Evolutionary conservation across 2,888 invertebrate genomes (phyloP), one percentile per base, ranked within the genome.

Genomic region (Trichogramma evanescens): DNA sequence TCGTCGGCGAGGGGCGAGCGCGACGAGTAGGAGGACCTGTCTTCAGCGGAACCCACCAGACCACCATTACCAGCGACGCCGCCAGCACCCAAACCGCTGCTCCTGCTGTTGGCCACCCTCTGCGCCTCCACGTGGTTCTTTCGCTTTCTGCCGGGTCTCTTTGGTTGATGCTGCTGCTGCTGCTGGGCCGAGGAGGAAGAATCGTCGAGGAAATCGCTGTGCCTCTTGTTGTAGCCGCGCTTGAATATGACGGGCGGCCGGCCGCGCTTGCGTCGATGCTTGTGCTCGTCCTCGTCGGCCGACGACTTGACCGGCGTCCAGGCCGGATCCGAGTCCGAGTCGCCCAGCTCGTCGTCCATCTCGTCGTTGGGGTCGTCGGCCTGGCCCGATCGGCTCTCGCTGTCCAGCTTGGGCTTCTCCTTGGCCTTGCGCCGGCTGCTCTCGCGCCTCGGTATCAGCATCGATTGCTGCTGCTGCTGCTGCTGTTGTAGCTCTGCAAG

Each of bases 311-410:
- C 82, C 6, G 88, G 88, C n/a, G 86, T 87, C 88, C 88, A 88
- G n/a, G 86, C 87, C 6, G 87, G 88, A 81, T 88, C 88, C 6
- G 85, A 83, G 75, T 88, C 87, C 1, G 87, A 87, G 74, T 86
- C 84, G 45, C 80, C 80, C 66, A 85, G 86, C 67, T 84, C 85
- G 63, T 84, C 83, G 59, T 83, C 82, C 42, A 82, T 82, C 52
- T 81, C 78, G 74, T 73, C 78, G 63, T 71, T 75, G 46, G 72
- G 70, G 62, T 75, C 75, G 49, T 70, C 70, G 65, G 71, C 70
- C 58, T 71, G 74, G 60, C 72, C 71, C 50, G 67, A 73, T 66
- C 80, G 79, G 59, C 82, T 77, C 59, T 83, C 76, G 65, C 82
- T 81, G 66, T 82, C 80, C 66, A 81, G 80, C 66, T 81, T 83